Evolutionary conservation across 2,113 vertebrate species (phyloP).

Genomic region (Spilogale gracilis): DNA sequence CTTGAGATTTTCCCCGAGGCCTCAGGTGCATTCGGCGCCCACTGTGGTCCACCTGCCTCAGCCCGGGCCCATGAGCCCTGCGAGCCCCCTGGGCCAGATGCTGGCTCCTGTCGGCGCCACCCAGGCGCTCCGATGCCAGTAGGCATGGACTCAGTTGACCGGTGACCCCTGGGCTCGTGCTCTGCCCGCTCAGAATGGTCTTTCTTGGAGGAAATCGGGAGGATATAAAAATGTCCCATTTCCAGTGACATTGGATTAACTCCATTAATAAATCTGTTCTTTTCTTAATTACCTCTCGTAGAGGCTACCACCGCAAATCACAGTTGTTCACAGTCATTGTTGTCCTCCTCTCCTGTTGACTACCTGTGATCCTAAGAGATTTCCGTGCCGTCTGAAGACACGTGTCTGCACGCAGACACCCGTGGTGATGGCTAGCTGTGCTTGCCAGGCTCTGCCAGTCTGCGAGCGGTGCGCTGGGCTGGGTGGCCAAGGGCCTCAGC

Average conservation of each 20-base stretch:
- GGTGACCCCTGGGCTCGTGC: accelerated
- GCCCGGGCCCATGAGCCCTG: neutral
- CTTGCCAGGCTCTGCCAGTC: accelerated
- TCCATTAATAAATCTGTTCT: neutral
- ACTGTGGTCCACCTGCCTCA: accelerated
- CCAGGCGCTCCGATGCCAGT: accelerated
- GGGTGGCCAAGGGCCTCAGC: neutral
- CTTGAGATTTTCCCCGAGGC: neutral
- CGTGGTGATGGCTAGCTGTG: accelerated
- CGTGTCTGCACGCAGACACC: accelerated
- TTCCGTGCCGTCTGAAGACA: accelerated
- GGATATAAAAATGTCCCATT: accelerated
- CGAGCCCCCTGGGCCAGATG: neutral
- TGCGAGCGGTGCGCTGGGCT: accelerated
- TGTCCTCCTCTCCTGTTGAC: accelerated
- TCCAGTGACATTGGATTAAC: neutral
- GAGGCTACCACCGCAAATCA: neutral
- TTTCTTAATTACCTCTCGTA: neutral
- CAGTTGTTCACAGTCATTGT: neutral
- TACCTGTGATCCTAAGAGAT: neutral
- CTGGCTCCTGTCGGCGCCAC: neutral
- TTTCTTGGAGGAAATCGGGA: accelerated
- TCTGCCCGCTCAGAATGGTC: accelerated
- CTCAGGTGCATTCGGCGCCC: accelerated
- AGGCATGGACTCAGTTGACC: accelerated